Conservation (phyloP, 2,797 vertebrate species). For the Pampus argenteus region DNA sequence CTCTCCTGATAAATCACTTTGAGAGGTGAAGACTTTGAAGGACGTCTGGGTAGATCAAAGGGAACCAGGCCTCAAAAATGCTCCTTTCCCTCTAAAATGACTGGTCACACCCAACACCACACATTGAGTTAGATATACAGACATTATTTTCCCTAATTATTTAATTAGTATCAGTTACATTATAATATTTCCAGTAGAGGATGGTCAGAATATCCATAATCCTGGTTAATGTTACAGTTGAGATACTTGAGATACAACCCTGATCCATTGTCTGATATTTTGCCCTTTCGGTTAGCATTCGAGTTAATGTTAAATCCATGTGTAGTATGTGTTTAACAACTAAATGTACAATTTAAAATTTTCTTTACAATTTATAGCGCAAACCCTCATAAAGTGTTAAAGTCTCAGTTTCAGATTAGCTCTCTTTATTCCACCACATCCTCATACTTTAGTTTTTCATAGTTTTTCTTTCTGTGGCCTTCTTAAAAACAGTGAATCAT, state of each 20-base stretch:
- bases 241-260: background rate
- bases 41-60: constrained; percentile 20
- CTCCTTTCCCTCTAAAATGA: background rate
- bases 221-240: background rate
- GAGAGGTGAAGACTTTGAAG: constrained; percentile 44
- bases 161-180: background rate
- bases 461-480: too few species aligned
- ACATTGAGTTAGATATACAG: background rate
- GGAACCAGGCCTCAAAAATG: constrained; percentile 24
- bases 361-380: background rate
- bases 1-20: constrained; percentile 51
- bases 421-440: background rate
- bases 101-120: constrained; percentile 4
- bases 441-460: too few species aligned
- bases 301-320: constrained; percentile 14
- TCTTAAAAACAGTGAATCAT: background rate
- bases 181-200: background rate
- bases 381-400: background rate
- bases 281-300: constrained; percentile 12
- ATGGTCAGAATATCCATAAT: background rate
- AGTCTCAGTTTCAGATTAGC: background rate
- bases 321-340: background rate
- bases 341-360: background rate
- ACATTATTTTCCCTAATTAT: background rate
- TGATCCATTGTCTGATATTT: constrained; percentile 9